Conservation (phyloP, 2,797 vertebrate species). For the Gobio occitaniae region DNA sequence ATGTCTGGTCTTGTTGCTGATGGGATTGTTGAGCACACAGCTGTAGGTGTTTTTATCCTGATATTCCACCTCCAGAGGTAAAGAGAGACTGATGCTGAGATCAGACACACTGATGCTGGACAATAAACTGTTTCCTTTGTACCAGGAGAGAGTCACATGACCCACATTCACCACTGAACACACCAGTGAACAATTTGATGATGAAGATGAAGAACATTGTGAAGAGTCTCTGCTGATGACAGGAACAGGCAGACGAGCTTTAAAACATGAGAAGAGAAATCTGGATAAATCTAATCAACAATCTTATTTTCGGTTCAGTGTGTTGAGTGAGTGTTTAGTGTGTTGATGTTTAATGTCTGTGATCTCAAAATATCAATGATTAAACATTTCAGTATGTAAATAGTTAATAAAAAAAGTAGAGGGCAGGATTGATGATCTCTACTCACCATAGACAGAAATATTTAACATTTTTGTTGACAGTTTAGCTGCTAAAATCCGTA, state of each 20-base stretch:
- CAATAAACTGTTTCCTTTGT: neutral
- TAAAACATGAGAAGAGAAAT: neutral
- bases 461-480: neutral
- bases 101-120: conserved; percentile 19
- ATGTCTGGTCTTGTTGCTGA: neutral
- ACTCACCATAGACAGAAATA: conserved; percentile 2
- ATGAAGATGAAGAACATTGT: neutral
- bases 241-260: neutral
- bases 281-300: neutral
- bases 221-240: neutral
- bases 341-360: neutral
- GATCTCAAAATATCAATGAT: neutral
- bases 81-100: conserved; percentile 21
- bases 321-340: neutral
- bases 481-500: rapidly evolving
- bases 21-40: conserved; percentile 18
- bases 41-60: conserved; percentile 15
- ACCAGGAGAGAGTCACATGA: conserved; percentile 15
- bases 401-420: neutral
- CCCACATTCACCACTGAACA: neutral
- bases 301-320: neutral
- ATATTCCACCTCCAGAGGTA: conserved; percentile 24
- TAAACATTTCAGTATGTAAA: neutral
- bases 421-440: neutral
- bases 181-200: neutral